These are phyloP conservation scores for Philypnodon macrostomus DNA, from an alignment of 2,797 vertebrate genomes.

Conservation along the genomic window DNA sequence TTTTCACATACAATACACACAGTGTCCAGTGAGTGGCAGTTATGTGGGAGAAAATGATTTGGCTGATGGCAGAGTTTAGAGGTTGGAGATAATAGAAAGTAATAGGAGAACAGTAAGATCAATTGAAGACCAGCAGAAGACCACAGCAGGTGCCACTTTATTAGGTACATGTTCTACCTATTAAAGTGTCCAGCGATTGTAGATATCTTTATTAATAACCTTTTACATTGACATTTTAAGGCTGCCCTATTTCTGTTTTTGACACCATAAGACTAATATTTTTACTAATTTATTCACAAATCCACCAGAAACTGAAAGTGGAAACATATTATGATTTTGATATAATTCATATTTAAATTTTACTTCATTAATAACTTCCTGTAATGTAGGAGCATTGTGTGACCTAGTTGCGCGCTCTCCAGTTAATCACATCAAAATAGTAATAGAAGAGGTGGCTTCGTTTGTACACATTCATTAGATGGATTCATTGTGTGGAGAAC, in stretches of 20 bases:
- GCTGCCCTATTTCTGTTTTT: constrained; percentile 4
- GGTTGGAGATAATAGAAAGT: too few relatives aligned
- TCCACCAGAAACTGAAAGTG: neutral
- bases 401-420: constrained; percentile 8
- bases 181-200: too few relatives aligned
- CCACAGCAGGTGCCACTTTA: too few relatives aligned
- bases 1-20: too few relatives aligned
- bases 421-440: constrained; percentile 16
- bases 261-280: neutral
- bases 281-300: constrained; percentile 9
- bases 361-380: constrained; percentile 1
- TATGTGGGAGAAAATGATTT: too few relatives aligned
- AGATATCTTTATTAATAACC: constrained; percentile 5
- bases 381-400: constrained; percentile 5
- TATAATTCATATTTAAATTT: constrained; percentile 13
- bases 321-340: constrained; percentile 2
- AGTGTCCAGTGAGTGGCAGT: too few relatives aligned
- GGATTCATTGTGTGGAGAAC: constrained; percentile 5
- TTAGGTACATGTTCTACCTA: too few relatives aligned
- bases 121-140: too few relatives aligned
- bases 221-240: constrained; percentile 4
- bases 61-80: too few relatives aligned
- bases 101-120: too few relatives aligned
- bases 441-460: constrained; percentile 4
- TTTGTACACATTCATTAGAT: constrained; percentile 10